Percentiles rank a stretch among this genome's conserved stretches.
Evolutionary conservation across 2,113 vertebrate species (phyloP).

Genomic region (Montifringilla adamsi): DNA sequence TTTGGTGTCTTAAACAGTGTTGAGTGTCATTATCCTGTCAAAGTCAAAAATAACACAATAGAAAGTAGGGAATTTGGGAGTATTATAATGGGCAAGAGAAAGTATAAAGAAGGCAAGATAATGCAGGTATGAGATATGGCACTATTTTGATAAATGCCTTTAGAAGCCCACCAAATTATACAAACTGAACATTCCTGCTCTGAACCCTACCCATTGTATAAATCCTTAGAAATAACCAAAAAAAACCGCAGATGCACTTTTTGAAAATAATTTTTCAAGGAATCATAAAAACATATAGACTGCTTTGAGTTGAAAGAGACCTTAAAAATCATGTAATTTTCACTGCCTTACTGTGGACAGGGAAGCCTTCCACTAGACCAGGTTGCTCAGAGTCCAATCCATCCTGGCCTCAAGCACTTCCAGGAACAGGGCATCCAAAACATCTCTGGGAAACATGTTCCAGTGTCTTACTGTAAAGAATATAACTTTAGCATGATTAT

Average conservation of each 20-base stretch:
- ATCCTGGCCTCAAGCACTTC: not conserved
- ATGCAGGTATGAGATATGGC: not conserved
- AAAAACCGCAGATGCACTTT: not conserved
- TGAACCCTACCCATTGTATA: not conserved
- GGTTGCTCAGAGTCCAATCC: not conserved
- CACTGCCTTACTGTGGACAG: too few relatives aligned
- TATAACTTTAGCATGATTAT: not conserved
- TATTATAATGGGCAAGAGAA: not conserved
- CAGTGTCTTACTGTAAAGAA: not conserved
- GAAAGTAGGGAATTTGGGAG: not conserved
- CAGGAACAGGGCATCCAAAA: not conserved
- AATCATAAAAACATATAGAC: not conserved
- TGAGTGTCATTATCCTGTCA: not conserved
- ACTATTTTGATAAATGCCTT: not conserved
- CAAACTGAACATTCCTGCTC: not conserved
- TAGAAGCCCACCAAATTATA: not conserved
- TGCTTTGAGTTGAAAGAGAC: not conserved
- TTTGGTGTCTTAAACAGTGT: not conserved
- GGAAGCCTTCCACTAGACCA: not conserved
- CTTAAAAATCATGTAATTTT: not conserved
- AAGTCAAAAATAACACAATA: not conserved
- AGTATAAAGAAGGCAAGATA: not conserved
- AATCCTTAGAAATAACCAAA: not conserved
- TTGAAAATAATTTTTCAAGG: not conserved
- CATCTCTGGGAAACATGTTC: not conserved